phyloP scores from a whole-genome alignment of 2,888 invertebrate genomes.

The Leistus spinibarbis region DNA sequence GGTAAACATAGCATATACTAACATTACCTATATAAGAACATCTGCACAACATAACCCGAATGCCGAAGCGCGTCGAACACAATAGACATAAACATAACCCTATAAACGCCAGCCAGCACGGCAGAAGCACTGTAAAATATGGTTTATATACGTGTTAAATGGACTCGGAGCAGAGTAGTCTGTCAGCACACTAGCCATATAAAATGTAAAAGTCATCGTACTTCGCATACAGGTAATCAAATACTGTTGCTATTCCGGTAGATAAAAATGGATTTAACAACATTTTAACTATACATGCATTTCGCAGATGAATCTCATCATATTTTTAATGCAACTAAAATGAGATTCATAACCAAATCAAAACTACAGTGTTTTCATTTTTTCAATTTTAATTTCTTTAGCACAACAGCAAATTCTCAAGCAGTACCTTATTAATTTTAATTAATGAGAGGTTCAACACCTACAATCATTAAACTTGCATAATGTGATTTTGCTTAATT shows the following conservation, averaged over 20 bases:
- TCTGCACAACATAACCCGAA: constrained; percentile 6
- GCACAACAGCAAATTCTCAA: not conserved
- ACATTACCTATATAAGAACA: not conserved
- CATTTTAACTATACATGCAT: not conserved
- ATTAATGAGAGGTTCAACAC: not conserved
- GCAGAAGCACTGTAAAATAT: constrained; percentile 11
- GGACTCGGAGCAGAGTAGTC: not conserved
- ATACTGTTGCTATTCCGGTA: not conserved
- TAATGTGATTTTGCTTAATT: too few relatives aligned
- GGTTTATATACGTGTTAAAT: constrained; percentile 21
- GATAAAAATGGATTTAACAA: not conserved
- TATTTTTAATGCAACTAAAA: not conserved
- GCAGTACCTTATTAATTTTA: too few relatives aligned
- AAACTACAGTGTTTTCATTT: not conserved
- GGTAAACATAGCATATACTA: not conserved
- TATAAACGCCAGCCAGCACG: not conserved
- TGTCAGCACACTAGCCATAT: not conserved
- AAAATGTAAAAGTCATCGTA: not conserved
- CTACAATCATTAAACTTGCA: too few relatives aligned
- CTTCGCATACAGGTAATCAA: not conserved
- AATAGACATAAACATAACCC: constrained; percentile 23
- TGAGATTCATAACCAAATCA: not conserved
- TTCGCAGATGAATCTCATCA: not conserved
- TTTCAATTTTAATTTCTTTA: not conserved
- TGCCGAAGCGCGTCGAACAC: constrained; percentile 11